These are phyloP conservation scores for Drosophila rubida DNA, from an alignment of 2,888 invertebrate genomes.

Conservation along the genomic window DNA sequence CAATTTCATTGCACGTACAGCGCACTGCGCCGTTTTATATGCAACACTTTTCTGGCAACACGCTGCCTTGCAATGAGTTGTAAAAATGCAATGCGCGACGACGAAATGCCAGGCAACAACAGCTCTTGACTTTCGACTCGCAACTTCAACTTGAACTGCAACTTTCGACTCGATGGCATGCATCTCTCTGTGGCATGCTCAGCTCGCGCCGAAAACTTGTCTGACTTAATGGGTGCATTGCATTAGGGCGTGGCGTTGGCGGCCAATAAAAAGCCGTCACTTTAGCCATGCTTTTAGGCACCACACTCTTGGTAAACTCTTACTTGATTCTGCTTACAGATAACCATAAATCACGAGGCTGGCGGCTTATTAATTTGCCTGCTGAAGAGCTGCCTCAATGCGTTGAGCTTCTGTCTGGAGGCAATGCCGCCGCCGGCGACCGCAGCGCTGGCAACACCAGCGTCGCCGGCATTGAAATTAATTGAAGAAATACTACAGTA, in stretches of 20 bases:
- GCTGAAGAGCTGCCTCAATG: constrained; percentile 82
- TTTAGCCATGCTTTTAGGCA: constrained; percentile 25
- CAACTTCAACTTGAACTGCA: constrained; percentile 21
- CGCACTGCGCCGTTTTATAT: constrained; percentile 72
- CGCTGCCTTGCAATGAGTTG: constrained; percentile 64
- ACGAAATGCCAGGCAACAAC: constrained; percentile 54
- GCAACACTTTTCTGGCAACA: constrained; percentile 69
- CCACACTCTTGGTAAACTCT: constrained; percentile 27
- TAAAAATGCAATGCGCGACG: constrained; percentile 65
- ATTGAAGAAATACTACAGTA: constrained; percentile 91
- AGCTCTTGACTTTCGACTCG: constrained; percentile 41
- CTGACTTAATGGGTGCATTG: constrained; percentile 63
- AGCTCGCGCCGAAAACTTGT: constrained; percentile 34
- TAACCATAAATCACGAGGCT: constrained; percentile 90
- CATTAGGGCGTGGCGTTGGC: constrained; percentile 52
- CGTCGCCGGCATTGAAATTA: constrained; percentile 81
- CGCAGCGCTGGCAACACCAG: constrained; percentile 33
- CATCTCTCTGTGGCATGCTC: not conserved
- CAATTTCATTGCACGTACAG: constrained; percentile 65
- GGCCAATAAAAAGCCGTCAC: constrained; percentile 26
- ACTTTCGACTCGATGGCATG: constrained; percentile 28
- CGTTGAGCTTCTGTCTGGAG: constrained; percentile 83
- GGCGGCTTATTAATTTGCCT: constrained; percentile 89
- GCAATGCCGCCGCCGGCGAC: constrained; percentile 53
- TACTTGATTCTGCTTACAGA: constrained; percentile 85